A percentile compares a stretch with the other conserved stretches of the same genome.
phyloP scores from a whole-genome alignment of 1,140 invertebrate genomes.

The Heliconius melpomene region DNA sequence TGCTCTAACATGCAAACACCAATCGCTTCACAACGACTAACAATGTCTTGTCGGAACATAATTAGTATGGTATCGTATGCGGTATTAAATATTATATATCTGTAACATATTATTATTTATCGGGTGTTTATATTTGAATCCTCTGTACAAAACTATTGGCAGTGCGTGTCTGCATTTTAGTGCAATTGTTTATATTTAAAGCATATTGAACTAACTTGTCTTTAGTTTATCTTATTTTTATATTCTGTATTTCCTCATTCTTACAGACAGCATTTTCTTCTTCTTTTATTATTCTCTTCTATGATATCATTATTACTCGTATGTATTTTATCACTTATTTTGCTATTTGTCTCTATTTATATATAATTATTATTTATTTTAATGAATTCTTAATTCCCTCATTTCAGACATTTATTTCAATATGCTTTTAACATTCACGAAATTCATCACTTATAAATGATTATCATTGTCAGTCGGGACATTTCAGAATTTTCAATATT shows the following conservation, averaged over 20 bases:
- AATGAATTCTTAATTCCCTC: slow-evolving; percentile 24
- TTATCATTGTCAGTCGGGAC: slow-evolving; percentile 55
- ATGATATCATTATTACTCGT: neutral
- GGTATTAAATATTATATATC: slow-evolving; percentile 66
- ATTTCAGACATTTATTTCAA: slow-evolving; percentile 69
- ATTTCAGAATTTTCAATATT: slow-evolving; percentile 65
- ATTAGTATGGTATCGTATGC: slow-evolving; percentile 78
- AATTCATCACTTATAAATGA: slow-evolving; percentile 66
- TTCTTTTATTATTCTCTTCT: slow-evolving; percentile 18
- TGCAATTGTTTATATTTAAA: slow-evolving; percentile 75
- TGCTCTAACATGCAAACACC: slow-evolving; percentile 83
- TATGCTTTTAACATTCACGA: slow-evolving; percentile 71
- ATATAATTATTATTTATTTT: slow-evolving; percentile 32
- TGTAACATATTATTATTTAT: slow-evolving; percentile 77
- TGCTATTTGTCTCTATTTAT: neutral
- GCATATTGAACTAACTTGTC: slow-evolving; percentile 77
- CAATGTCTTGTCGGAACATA: slow-evolving; percentile 77
- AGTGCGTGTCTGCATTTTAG: slow-evolving; percentile 82
- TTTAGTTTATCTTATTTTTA: slow-evolving; percentile 36
- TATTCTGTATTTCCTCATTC: slow-evolving; percentile 39
- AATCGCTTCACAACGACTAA: slow-evolving; percentile 82
- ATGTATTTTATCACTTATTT: slow-evolving; percentile 22
- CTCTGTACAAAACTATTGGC: slow-evolving; percentile 55
- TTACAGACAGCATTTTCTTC: slow-evolving; percentile 10
- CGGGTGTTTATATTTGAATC: slow-evolving; percentile 49